These are phyloP conservation scores for Semnornis frantzii DNA, from an alignment of 2,113 vertebrate species.

Conservation along the genomic window DNA sequence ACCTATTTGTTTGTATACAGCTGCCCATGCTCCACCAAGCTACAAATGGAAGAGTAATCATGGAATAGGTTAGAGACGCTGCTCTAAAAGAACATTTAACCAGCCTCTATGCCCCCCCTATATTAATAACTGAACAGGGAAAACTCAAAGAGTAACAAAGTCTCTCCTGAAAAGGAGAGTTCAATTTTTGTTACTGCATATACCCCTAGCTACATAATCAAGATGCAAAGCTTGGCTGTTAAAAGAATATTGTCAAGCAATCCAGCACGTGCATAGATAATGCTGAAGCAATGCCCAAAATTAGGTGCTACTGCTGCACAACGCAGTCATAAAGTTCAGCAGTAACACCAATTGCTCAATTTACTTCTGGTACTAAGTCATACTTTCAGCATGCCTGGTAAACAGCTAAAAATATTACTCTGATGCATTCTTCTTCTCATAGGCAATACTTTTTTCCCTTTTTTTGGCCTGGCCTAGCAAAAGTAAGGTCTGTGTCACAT, in stretches of 20 bases:
- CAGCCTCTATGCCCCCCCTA: background rate
- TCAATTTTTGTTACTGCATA: background rate
- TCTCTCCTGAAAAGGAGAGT: background rate
- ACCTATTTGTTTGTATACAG: background rate
- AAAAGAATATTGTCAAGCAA: background rate
- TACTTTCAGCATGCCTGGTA: slow-evolving; percentile 16
- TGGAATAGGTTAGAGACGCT: background rate
- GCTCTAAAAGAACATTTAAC: background rate
- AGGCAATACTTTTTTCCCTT: background rate
- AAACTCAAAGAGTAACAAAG: background rate
- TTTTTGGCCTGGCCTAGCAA: background rate
- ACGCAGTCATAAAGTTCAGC: background rate
- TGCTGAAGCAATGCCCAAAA: background rate
- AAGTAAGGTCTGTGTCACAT: slow-evolving; percentile 40
- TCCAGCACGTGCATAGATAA: background rate
- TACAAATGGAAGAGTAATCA: background rate
- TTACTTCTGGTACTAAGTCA: background rate
- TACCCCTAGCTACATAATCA: rapidly evolving
- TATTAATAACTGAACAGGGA: background rate
- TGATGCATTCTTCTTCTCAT: slow-evolving; percentile 25
- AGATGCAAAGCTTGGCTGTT: background rate
- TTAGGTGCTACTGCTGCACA: background rate
- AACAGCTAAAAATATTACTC: slow-evolving; percentile 48
- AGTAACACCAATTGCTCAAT: slow-evolving; percentile 32
- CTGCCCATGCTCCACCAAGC: background rate